Evolutionary conservation across 92 coral and sea anemone genomes (phyloP), one percentile per base, ranked within the genome.

Genomic region (Blastomussa wellsi): DNA sequence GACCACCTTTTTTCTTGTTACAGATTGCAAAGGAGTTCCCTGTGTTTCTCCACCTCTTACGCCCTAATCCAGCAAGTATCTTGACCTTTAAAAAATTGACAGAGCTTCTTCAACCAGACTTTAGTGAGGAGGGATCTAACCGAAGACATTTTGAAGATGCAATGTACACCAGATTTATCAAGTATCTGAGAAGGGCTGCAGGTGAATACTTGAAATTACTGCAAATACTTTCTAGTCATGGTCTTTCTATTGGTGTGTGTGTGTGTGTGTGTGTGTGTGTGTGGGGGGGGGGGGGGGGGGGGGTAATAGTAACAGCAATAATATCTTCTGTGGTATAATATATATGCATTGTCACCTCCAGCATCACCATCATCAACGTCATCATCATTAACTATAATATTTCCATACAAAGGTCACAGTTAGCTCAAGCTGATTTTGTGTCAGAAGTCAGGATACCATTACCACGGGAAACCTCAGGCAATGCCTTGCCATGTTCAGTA

Each of bases 161-260:
- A 39, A 65, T 85, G 59, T 85, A 85, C 76, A 76, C 71, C 6
- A 59, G 33, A 33, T 85, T 85, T 85, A 26, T 76, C 35, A 85
- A 85, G 83, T 85, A 85, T 85, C 47, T 85, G 76, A 85, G 88
- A 77, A 41, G 41, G 65, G 88, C 68, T 85, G 88, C 88, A 36
- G 67, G 88, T 77, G 41, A 76, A 57, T 57, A 57, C 65, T 57
- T 57, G 65, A 57, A 57, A 57, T 57, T 5, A 57, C 65, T 15
- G 65, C 15, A 57, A 3, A 20, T 57, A 57, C 65, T 57, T 5
- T 57, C 65, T 20, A 57, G 65, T 57, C 65, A n/a, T n/a, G n/a
- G n/a, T n/a, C n/a, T n/a, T n/a, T n/a, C n/a, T n/a, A n/a, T n/a
- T n/a, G n/a, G n/a, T n/a, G n/a, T n/a, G n/a, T n/a, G 3, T 57